Evolutionary conservation across 2,888 invertebrate genomes (phyloP), one percentile per base, ranked within the genome.

Genomic region (Asteroscopus sphinx): DNA sequence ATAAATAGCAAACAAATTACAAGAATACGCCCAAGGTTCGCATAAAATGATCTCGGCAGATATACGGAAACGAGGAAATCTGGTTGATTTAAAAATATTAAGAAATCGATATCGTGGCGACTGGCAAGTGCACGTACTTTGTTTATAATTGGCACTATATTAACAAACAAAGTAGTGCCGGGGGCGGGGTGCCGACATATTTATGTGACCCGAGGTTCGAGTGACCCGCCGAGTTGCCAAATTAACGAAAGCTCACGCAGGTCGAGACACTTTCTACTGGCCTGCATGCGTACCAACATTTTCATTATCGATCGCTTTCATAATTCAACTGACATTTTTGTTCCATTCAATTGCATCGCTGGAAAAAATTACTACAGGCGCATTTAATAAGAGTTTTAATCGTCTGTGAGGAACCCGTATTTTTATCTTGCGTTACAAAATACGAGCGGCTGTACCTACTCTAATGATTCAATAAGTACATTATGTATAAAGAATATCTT

Each of bases 281-380:
- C 82, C 83, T 83, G 86, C 81, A 86, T 85, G 86, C 81, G 82
- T 81, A 87, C 86, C 89, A 88, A 88, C 88, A 89, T 91, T 92
- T 92, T 91, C 91, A 89, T 89, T 92, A 92, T 91, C 89, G 92
- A 92, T 92, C 90, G 90, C 90, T 89, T 90, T 90, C 88, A 93
- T 92, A 92, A 92, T 91, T 90, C 88, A 90, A 88, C 90, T 91
- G 93, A 91, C 91, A 90, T 93, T 92, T 92, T 91, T 90, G 89
- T 87, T 89, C 81, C 92, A 89, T 88, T 86, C 86, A 89, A 89
- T 88, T 87, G 85, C 83, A 83, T 82, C 79, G 78, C 71, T 66
- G 75, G 58, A 67, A 80, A 82, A 82, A 82, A 79, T 74, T 62
- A 68, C 76, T 72, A 73, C 75, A 73, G 69, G 73, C 67, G 66